Evolutionary conservation across 2,888 invertebrate species (phyloP), one percentile per base, ranked within the genome.

Genomic region (Rhagonycha fulva): DNA sequence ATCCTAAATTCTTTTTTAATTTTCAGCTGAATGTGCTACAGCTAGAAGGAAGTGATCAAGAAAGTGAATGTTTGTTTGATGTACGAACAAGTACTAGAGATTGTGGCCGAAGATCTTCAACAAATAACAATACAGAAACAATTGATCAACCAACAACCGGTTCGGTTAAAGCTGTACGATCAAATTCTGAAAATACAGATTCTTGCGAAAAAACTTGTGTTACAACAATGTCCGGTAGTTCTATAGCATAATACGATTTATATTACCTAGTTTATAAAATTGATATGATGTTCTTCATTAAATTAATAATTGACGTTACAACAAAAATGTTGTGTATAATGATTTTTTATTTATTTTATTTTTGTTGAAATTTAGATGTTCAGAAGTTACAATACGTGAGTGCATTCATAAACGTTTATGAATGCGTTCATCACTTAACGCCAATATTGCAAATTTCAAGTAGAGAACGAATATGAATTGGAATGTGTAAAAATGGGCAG

Each of bases 31-130:
- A 87, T 81, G 86, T 88, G 69, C 86, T 88, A 14, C 89, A 92
- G 89, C 88, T 91, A 81, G 92, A 92, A 83, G 90, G 90, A 76
- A 92, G 91, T 80, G 92, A 92, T 84, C 87, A 91, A 77, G 92
- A 92, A 81, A 90, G 91, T 82, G 92, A 92, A 82, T 90, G 89
- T 76, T 90, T 90, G n/a, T 91, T 91, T 83, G 91, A 91, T 82
- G 90, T 90, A 10, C 89, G 91, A 79, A 89, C 90, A 61, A 89
- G 89, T 61, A 87, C 88, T 10, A 84, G 89, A n/a, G 90, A 90
- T 67, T 86, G 84, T 4, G 84, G 85, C 60, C 84, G 89, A 62
- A 86, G 90, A 74, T 90, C 90, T 62, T 90, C 90, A 66, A 90
- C 90, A 77, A 90, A 90, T 82, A 90, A 90, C 81, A 89, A 89